Percentiles rank a stretch among this genome's conserved stretches.
Conservation (phyloP, 2,888 invertebrate species). For the Caenorhabditis parvicauda region DNA sequence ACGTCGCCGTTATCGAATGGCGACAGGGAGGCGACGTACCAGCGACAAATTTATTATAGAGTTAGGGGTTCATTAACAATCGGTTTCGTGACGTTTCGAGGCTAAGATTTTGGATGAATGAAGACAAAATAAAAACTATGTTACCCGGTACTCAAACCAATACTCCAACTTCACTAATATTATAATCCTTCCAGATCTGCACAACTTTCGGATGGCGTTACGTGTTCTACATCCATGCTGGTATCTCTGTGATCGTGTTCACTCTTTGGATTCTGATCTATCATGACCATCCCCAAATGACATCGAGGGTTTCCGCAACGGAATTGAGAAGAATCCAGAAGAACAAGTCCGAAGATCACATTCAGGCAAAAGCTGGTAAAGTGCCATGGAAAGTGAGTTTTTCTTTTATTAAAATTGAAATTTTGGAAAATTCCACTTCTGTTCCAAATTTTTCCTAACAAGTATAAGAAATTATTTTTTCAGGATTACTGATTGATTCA, state of each 20-base stretch:
- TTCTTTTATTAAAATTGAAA: conserved; percentile 34
- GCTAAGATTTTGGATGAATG: too few relatives aligned
- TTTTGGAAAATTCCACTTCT: background rate
- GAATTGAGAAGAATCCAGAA: conserved; percentile 46
- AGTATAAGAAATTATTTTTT: background rate
- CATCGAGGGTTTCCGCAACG: conserved; percentile 19
- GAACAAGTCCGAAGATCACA: conserved; percentile 49
- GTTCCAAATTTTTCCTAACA: too few relatives aligned
- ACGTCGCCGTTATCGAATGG: too few relatives aligned
- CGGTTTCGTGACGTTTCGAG: background rate
- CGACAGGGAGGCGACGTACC: too few relatives aligned
- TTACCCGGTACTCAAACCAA: too few relatives aligned
- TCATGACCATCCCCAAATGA: conserved; percentile 37
- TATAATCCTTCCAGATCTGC: conserved; percentile 32
- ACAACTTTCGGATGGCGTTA: conserved; percentile 51
- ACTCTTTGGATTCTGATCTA: conserved; percentile 35
- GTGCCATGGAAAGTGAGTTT: conserved; percentile 43
- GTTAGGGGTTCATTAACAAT: too few relatives aligned
- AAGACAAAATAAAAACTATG: too few relatives aligned
- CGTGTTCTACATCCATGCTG: conserved; percentile 50
- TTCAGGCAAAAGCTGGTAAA: conserved; percentile 36
- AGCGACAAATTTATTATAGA: too few relatives aligned
- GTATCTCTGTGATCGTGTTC: conserved; percentile 24
- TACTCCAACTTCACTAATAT: background rate
- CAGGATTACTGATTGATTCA: background rate